Evolutionary conservation across 2,888 invertebrate species (phyloP).

Genomic region (Cephonodes hylas): DNA sequence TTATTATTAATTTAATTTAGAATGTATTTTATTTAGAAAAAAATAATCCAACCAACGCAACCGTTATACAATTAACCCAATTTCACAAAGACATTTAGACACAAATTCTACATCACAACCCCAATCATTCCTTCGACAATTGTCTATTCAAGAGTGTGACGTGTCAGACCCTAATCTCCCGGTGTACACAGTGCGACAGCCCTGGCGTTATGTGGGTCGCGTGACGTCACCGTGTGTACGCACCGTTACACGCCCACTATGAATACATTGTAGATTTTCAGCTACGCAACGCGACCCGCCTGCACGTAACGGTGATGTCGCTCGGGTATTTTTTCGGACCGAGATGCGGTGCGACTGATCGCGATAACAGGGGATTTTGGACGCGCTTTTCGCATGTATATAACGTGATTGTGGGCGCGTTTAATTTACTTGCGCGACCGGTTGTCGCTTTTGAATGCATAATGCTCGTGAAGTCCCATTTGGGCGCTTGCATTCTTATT

Average conservation of each 20-base stretch:
- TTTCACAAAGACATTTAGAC: background rate
- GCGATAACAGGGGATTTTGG: background rate
- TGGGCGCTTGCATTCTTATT: background rate
- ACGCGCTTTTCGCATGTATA: constrained; percentile 16
- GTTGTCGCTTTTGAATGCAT: background rate
- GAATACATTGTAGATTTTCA: constrained; percentile 25
- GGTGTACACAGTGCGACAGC: background rate
- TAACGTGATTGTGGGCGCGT: background rate
- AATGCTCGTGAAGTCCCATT: background rate
- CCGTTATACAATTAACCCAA: too few species aligned
- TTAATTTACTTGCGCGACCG: background rate
- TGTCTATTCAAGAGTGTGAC: background rate
- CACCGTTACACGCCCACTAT: constrained; percentile 32
- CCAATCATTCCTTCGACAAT: background rate
- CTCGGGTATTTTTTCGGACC: background rate
- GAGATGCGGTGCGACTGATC: constrained; percentile 2
- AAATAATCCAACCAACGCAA: too few species aligned
- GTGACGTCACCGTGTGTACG: constrained; percentile 36
- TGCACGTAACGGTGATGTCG: background rate
- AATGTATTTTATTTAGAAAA: too few species aligned
- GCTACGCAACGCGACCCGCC: background rate
- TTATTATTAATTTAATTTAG: too few species aligned
- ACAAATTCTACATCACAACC: background rate
- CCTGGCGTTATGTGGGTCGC: constrained; percentile 35
- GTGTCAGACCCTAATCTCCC: background rate